Evolutionary conservation across 1,140 invertebrate genomes (phyloP).

Genomic region (Harpegnathos saltator): DNA sequence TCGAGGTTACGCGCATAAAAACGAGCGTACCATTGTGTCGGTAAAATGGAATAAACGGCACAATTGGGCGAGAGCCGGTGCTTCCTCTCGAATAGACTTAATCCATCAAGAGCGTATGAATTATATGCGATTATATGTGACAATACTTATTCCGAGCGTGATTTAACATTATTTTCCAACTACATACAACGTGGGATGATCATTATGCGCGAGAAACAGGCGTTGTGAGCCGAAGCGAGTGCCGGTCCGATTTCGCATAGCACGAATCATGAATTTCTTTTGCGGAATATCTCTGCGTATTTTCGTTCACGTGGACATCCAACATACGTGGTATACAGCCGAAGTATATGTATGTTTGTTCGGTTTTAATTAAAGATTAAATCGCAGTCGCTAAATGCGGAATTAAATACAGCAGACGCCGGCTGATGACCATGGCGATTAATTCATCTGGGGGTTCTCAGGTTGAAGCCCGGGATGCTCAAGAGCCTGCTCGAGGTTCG

Average conservation of each 20-base stretch:
- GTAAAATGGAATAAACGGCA: not conserved
- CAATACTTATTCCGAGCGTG: not conserved
- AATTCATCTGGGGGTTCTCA: slow-evolving; percentile 15
- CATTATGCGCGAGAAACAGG: not conserved
- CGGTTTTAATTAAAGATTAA: slow-evolving; percentile 31
- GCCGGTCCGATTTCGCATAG: not conserved
- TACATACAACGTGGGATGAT: not conserved
- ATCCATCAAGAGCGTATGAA: slow-evolving; percentile 7
- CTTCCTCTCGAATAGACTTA: slow-evolving; percentile 4
- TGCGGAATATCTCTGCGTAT: not conserved
- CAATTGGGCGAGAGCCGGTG: not conserved
- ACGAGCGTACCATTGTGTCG: slow-evolving; percentile 1
- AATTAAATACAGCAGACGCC: slow-evolving; percentile 12
- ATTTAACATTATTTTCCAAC: slow-evolving; percentile 19
- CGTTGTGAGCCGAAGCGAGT: not conserved
- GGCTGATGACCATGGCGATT: slow-evolving; percentile 21
- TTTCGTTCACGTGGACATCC: not conserved
- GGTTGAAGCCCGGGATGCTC: too few relatives aligned
- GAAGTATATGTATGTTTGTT: too few relatives aligned
- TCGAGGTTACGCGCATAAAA: not conserved
- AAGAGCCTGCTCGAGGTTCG: not conserved
- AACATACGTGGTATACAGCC: too few relatives aligned
- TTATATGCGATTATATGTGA: slow-evolving; percentile 10
- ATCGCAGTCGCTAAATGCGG: not conserved
- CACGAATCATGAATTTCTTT: not conserved